Evolutionary conservation across 2,797 vertebrate species (phyloP).

Genomic region (Antennarius maculatus): DNA sequence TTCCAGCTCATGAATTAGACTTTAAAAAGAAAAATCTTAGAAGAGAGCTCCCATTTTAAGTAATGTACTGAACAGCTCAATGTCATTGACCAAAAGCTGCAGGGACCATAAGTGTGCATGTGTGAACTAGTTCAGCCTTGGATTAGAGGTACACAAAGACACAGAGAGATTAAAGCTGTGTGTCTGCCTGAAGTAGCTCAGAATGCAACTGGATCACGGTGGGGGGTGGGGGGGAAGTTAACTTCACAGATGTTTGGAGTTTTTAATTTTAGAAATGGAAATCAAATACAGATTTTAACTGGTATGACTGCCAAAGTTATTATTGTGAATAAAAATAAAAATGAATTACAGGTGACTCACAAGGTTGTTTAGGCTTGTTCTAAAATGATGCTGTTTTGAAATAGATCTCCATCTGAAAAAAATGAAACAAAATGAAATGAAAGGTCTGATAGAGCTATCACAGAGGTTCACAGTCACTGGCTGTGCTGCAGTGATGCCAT

Average conservation of each 20-base stretch:
- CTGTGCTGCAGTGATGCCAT: conserved; percentile 2
- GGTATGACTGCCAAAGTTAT: not conserved
- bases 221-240: not conserved
- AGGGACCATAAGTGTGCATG: conserved; percentile 38
- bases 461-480: conserved; percentile 18
- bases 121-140: conserved; percentile 36
- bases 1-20: conserved; percentile 50
- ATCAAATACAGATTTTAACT: conserved; percentile 3
- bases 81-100: conserved; percentile 30
- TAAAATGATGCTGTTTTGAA: not conserved
- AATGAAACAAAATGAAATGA: conserved; percentile 6
- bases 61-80: conserved; percentile 22
- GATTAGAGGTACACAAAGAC: conserved; percentile 23
- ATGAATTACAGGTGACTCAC: conserved; percentile 1
- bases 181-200: conserved; percentile 41
- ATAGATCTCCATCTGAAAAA: not conserved
- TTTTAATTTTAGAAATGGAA: conserved; percentile 24
- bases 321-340: not conserved
- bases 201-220: conserved; percentile 38
- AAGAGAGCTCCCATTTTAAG: conserved; percentile 43
- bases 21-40: conserved; percentile 13
- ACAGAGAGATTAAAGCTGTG: conserved; percentile 48
- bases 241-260: conserved; percentile 6
- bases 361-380: not conserved
- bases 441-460: conserved; percentile 15